Evolutionary conservation across 2,113 vertebrate species (phyloP).

Genomic region (Paedocypris sp.): DNA sequence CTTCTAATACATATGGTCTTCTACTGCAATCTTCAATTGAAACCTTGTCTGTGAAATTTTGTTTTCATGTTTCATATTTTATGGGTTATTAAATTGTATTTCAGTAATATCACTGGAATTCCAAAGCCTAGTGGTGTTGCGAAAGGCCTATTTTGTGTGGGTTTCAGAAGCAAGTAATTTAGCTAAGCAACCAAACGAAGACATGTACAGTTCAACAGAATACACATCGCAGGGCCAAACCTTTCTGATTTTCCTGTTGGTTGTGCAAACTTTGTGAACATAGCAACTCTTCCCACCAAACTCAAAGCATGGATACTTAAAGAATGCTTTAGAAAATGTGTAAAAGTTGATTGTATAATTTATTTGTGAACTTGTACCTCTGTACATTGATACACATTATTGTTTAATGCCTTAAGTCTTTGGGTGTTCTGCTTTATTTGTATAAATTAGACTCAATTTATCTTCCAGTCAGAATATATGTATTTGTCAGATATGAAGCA

Average conservation of each 20-base stretch:
- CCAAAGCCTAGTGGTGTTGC: no score
- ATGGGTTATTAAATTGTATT: no score
- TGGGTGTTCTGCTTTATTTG: slow-evolving; percentile 53
- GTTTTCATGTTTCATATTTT: no score
- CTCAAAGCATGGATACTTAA: slow-evolving; percentile 5
- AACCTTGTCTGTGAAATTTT: no score
- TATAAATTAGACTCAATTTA: slow-evolving; percentile 48
- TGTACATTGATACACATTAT: slow-evolving; percentile 33
- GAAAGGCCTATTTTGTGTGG: neutral
- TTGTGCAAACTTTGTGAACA: neutral
- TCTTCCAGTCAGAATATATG: slow-evolving; percentile 37
- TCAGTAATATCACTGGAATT: no score
- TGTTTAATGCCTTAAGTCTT: slow-evolving; percentile 47
- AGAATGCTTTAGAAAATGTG: slow-evolving; percentile 4
- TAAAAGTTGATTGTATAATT: slow-evolving; percentile 38
- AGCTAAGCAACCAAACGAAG: neutral
- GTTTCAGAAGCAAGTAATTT: neutral
- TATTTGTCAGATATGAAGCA: slow-evolving; percentile 35
- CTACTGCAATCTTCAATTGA: no score
- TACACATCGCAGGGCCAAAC: neutral
- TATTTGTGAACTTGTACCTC: slow-evolving; percentile 43
- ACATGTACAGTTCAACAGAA: neutral
- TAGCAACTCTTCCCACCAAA: neutral
- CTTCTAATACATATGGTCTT: no score
- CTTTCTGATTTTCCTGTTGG: neutral